Evolutionary conservation across 2,888 invertebrate species (phyloP), one percentile per base, ranked within the genome.

Genomic region (Lasioglossum leucozonium): DNA sequence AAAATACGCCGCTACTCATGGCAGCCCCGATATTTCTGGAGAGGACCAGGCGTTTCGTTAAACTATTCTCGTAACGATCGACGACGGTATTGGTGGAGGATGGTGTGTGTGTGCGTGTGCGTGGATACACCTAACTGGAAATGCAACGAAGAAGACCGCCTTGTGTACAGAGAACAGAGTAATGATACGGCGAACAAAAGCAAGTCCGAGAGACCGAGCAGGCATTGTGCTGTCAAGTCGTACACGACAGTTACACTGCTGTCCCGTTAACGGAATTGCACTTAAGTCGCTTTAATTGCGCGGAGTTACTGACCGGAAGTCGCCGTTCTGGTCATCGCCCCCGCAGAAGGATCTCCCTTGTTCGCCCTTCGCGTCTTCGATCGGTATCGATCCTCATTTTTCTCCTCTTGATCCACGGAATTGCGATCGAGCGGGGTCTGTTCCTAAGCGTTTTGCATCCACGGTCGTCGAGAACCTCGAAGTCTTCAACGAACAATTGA

Each of bases 301-400:
- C 79, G 26, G 85, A 91, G 87, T 91, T 89, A 85, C 85, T 87
- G 88, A 89, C 91, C 91, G 93, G 92, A 93, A 92, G 90, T 90
- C 87, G 87, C 90, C 90, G 92, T 93, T 92, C 91, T 90, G 91
- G 92, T 88, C 90, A 90, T 92, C 87, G 91, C 90, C 85, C 88
- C 87, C 88, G 82, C 79, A 62, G 40, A 72, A 88, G 74, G 79
- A 86, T 84, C 87, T 81, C 77, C 79, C 72, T 62, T 82, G 82
- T 30, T 10, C 65, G 34, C 65, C 74, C 65, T 75, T 71, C 10
- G 65, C 69, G 34, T 40, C 34, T 84, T 74, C 30, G 78, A 84
- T 87, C 86, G 79, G 81, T 77, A 69, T 72, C 83, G 76, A 86
- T 85, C 71, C 30, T 22, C 69, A 26, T 26, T 47, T 47, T 47